Percentiles rank a stretch among this genome's conserved stretches.
Evolutionary conservation across 2,113 vertebrate species (phyloP).

Genomic region (Hippolais icterina): DNA sequence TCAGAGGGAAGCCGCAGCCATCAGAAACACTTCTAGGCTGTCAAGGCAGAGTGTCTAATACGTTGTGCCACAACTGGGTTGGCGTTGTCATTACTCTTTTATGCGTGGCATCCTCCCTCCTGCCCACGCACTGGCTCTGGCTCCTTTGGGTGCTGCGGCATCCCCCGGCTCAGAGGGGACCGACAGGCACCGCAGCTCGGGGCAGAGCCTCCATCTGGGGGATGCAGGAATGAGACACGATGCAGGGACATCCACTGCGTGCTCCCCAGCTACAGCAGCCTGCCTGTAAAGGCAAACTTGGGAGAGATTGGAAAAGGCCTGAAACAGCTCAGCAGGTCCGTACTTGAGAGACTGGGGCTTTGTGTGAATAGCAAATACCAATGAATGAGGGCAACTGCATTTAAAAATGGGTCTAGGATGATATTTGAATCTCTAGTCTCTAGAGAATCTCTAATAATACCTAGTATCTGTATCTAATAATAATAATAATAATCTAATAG

Average conservation of each 20-base stretch:
- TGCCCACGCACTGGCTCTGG: accelerated
- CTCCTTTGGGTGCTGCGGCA: not conserved
- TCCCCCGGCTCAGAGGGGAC: accelerated
- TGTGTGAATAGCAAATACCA: not conserved
- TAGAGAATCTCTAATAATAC: too few species aligned
- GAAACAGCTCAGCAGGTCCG: not conserved
- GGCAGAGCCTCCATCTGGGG: not conserved
- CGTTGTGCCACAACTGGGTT: not conserved
- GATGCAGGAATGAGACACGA: not conserved
- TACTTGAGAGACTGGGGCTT: not conserved
- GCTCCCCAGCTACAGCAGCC: not conserved
- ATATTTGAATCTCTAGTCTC: not conserved
- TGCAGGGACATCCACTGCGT: accelerated
- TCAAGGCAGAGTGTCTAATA: not conserved
- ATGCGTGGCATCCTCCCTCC: not conserved
- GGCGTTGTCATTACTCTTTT: not conserved
- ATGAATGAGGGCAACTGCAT: not conserved
- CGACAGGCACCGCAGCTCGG: too few species aligned
- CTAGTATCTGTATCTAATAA: not conserved
- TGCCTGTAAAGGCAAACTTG: not conserved
- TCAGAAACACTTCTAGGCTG: not conserved
- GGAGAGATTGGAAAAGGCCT: not conserved
- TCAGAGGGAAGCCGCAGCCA: not conserved
- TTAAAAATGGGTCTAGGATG: not conserved
- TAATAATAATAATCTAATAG: not conserved